These are phyloP conservation scores for Xylota sylvarum DNA, from an alignment of 2,888 invertebrate species.

Conservation along the genomic window DNA sequence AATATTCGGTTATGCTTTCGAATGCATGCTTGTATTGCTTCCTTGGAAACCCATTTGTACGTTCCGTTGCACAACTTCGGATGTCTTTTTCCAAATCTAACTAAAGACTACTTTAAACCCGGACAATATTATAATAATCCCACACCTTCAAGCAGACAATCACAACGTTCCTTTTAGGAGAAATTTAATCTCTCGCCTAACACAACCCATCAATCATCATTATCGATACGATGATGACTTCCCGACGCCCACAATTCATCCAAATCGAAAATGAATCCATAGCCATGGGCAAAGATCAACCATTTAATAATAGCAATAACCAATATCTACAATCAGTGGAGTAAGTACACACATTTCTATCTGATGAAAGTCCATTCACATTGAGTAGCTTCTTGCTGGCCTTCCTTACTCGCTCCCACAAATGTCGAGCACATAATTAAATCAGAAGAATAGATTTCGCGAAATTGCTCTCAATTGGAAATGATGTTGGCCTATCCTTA, in stretches of 20 bases:
- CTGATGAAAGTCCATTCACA: constrained; percentile 63
- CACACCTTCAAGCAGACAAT: too few species aligned
- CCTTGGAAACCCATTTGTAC: too few species aligned
- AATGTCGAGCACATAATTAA: constrained; percentile 58
- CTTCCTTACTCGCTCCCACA: neutral
- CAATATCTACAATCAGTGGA: neutral
- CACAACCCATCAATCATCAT: constrained; percentile 50
- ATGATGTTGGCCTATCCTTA: constrained; percentile 34
- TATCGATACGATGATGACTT: neutral
- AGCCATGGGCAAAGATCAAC: constrained; percentile 35
- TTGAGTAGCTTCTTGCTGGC: neutral
- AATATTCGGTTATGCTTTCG: too few species aligned
- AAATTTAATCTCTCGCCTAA: constrained; percentile 16
- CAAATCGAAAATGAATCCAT: constrained; percentile 8
- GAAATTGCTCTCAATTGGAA: constrained; percentile 69
- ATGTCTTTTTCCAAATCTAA: too few species aligned
- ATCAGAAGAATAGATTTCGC: constrained; percentile 65
- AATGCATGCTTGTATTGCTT: too few species aligned
- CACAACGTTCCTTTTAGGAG: neutral
- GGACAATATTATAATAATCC: too few species aligned
- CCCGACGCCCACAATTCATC: constrained; percentile 19
- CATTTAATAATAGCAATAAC: constrained; percentile 19
- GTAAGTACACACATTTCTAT: constrained; percentile 18
- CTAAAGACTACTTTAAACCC: too few species aligned
- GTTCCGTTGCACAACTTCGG: too few species aligned